phyloP scores from a whole-genome alignment of 2,888 invertebrate species.

The Meghimatium bilineatum region DNA sequence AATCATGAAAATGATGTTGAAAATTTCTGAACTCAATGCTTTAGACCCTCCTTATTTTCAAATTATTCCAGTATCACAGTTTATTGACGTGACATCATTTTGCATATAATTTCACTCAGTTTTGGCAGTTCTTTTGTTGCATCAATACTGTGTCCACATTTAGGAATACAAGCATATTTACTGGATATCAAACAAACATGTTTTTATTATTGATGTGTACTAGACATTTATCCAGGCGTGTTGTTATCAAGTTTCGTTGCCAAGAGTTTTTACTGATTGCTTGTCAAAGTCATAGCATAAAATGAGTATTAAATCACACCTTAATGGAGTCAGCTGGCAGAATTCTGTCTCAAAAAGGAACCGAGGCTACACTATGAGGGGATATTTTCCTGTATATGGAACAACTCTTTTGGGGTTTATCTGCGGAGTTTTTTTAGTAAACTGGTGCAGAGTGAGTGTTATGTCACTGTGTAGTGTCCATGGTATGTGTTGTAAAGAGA shows the following conservation, averaged over 20 bases:
- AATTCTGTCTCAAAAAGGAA: constrained; percentile 9
- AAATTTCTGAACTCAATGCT: constrained; percentile 35
- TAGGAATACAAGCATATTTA: not conserved
- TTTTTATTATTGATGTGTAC: not conserved
- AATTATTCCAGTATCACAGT: not conserved
- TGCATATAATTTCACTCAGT: constrained; percentile 2
- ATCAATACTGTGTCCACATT: no score
- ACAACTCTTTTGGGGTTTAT: constrained; percentile 63
- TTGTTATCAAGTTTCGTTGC: not conserved
- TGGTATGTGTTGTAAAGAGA: constrained; percentile 60
- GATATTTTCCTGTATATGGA: constrained; percentile 45
- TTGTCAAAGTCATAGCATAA: not conserved
- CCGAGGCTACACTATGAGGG: not conserved
- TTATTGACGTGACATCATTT: not conserved
- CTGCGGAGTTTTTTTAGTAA: constrained; percentile 64
- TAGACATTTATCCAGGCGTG: not conserved
- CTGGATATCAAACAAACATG: not conserved
- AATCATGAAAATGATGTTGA: constrained; percentile 30
- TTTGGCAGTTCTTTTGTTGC: not conserved
- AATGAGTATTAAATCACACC: constrained; percentile 40
- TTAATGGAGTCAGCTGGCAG: constrained; percentile 42
- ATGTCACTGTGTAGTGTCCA: constrained; percentile 62
- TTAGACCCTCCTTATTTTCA: constrained; percentile 33
- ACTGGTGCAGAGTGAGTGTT: constrained; percentile 65
- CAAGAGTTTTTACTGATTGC: not conserved